Conservation (phyloP, 2,113 vertebrate species). For the Equus przewalskii region DNA sequence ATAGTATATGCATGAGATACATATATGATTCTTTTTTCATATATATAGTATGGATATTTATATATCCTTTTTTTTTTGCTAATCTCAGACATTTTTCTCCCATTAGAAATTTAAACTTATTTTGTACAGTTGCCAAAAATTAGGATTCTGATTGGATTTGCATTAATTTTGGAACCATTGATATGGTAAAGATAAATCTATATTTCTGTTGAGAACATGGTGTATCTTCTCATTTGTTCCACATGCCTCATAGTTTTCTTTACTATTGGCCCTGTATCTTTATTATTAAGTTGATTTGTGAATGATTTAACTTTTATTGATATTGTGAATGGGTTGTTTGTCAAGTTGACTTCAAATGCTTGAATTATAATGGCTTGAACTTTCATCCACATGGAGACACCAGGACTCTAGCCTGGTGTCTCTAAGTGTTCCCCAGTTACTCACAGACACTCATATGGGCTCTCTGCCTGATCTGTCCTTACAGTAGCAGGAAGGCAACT, state of each 20-base stretch:
- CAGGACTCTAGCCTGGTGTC: no score
- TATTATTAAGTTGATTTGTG: background rate
- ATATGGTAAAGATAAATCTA: background rate
- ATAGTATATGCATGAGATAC: no score
- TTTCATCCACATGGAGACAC: background rate
- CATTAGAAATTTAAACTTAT: conserved; percentile 16
- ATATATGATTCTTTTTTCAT: no score
- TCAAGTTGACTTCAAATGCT: background rate
- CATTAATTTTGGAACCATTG: background rate
- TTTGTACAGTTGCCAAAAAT: conserved; percentile 40
- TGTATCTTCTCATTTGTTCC: background rate
- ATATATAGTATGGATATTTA: background rate
- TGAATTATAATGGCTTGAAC: background rate
- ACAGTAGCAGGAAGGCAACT: background rate
- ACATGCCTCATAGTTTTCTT: background rate
- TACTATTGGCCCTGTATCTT: background rate
- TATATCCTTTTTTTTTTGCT: background rate
- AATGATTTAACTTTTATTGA: conserved; percentile 4
- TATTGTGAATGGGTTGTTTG: background rate
- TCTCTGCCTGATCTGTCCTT: background rate
- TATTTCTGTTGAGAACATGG: background rate
- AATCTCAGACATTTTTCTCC: background rate
- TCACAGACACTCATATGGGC: background rate
- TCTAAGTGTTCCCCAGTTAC: background rate
- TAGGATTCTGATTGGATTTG: conserved; percentile 7